Base-by-base conservation (phyloP, 2,888 invertebrate species). In the Eupithecia centaureata region DNA sequence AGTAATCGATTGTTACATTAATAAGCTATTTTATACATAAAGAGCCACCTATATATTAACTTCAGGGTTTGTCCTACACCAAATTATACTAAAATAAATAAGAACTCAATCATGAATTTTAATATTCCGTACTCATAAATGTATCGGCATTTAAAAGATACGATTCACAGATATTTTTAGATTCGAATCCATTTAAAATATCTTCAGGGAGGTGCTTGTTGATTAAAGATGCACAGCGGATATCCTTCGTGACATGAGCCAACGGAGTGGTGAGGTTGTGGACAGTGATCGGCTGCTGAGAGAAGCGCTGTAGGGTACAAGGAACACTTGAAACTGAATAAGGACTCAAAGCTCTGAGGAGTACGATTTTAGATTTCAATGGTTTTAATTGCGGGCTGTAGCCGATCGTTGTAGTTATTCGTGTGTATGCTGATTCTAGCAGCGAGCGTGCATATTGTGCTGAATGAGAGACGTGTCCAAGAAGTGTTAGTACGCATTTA, bases 381-480 rank as follows among this genome's bases (percentile, higher is more conserved):
- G 71, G 65, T 8, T 67, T 73, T 0, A 78, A 71, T 15, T 65
- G 59, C 0, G 69, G 42, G 3, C 65, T 67, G 61, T 80, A 79
- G 2, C 59, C 47, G 4, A 79, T 76, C 12, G 76, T 73, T 52
- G 76, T 75, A 35, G 47, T 28, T 12, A 86, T 70, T 28, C 82
- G 77, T 12, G 73, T 76, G 54, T 83, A 82, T 0, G 83, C 83
- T 0, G 81, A 76, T 61, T 84, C 79, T 15, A 89, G 78, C 1
- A 83, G 68, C 13, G 79, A 73, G 10, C 81, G 77, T 1, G 82
- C 81, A 67, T 89, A 90, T 65, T 89, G 87, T 13, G 81, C 77
- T 3, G 90, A 86, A 65, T 86, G 82, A 0, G 82, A 61, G 2
- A 86, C 84, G n/a, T 75, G 78, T 0, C 86, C 88, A 2, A 82